Conservation (phyloP, 37 sponge, comb jelly and placozoan species). For the Spongia lamella region DNA sequence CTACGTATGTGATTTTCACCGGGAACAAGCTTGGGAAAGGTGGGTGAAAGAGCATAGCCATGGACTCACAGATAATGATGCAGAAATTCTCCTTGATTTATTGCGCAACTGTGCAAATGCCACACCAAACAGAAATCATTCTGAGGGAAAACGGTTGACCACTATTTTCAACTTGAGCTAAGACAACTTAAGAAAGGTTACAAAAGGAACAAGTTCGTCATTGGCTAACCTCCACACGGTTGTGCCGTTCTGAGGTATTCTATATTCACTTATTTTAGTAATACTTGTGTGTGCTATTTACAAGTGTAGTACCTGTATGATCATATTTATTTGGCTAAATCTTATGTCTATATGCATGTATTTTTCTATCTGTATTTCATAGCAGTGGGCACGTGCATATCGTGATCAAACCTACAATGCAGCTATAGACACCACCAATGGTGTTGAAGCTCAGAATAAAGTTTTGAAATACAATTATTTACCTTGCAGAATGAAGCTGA, state of each 20-base stretch:
- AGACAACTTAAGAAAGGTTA: background rate
- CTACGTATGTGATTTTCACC: slow-evolving; percentile 51
- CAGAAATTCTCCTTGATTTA: slow-evolving; percentile 4
- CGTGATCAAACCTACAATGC: slow-evolving; percentile 9
- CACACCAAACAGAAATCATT: slow-evolving; percentile 2
- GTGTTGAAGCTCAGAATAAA: slow-evolving; percentile 30
- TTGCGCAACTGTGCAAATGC: slow-evolving; percentile 15
- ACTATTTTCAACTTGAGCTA: background rate
- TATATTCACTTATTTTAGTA: background rate
- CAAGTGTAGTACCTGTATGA: background rate
- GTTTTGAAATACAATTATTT: slow-evolving; percentile 35
- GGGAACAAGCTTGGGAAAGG: slow-evolving; percentile 40
- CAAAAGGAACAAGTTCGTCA: background rate
- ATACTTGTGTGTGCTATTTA: background rate
- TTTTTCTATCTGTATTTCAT: background rate
- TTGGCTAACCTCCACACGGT: slow-evolving; percentile 12
- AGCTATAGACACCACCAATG: slow-evolving; percentile 29
- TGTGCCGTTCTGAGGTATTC: slow-evolving; percentile 2
- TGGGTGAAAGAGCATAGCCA: slow-evolving; percentile 32
- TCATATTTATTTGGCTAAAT: background rate
- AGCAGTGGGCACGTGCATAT: slow-evolving; percentile 31
- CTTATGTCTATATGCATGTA: background rate
- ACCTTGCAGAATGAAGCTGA: background rate
- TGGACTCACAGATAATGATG: slow-evolving; percentile 7
- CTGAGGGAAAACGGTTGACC: background rate